A percentile compares a stretch with the other conserved stretches of the same genome.
phyloP scores from a whole-genome alignment of 1,140 invertebrate species.

The Drosophila littoralis region DNA sequence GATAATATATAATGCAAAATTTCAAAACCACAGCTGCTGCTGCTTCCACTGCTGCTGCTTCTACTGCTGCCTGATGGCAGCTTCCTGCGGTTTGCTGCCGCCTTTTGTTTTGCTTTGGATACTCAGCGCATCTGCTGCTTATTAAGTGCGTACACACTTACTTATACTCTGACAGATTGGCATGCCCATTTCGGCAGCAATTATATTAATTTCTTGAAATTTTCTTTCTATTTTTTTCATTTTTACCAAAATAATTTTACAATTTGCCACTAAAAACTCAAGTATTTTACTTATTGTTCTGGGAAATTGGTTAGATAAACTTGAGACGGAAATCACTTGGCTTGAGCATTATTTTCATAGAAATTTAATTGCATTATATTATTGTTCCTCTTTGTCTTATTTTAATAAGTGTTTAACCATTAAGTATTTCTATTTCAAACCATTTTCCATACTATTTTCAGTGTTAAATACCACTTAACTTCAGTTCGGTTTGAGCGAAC shows the following conservation, averaged over 20 bases:
- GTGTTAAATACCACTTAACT: too few relatives aligned
- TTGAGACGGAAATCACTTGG: too few relatives aligned
- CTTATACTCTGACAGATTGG: not conserved
- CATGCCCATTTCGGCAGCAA: not conserved
- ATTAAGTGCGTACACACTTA: slow-evolving; percentile 9
- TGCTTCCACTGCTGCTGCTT: not conserved
- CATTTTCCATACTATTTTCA: too few relatives aligned
- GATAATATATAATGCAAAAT: slow-evolving; percentile 38
- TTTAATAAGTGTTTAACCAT: too few relatives aligned
- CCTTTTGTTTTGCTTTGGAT: slow-evolving; percentile 28
- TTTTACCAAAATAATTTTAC: not conserved
- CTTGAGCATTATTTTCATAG: too few relatives aligned
- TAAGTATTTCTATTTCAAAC: too few relatives aligned
- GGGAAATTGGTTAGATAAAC: too few relatives aligned
- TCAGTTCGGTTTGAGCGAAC: too few relatives aligned
- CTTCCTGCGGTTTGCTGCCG: slow-evolving; percentile 27
- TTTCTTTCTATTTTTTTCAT: too few relatives aligned
- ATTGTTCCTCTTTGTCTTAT: too few relatives aligned
- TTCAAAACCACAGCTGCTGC: slow-evolving; percentile 32
- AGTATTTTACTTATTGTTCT: not conserved
- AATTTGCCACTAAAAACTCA: not conserved
- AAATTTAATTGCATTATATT: too few relatives aligned
- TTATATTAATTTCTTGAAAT: not conserved
- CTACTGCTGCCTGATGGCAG: slow-evolving; percentile 2
- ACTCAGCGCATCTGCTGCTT: slow-evolving; percentile 20